These are phyloP conservation scores for Fragum fragum DNA, from an alignment of 2,888 invertebrate genomes.

Conservation along the genomic window DNA sequence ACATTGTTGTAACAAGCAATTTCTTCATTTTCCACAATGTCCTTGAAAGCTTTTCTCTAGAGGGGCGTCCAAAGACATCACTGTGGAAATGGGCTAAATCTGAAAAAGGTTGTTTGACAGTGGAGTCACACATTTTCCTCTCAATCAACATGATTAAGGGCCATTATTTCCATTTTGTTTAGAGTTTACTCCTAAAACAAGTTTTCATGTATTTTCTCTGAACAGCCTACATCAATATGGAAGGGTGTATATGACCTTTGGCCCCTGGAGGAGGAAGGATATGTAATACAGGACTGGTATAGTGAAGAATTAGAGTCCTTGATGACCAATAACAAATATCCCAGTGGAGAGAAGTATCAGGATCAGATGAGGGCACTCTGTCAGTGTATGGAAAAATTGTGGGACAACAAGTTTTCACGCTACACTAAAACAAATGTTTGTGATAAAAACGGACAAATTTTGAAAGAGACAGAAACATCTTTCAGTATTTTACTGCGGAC, in stretches of 20 bases:
- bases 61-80: no score
- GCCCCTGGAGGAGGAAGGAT: slow-evolving; percentile 70
- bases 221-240: slow-evolving; percentile 79
- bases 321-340: slow-evolving; percentile 66
- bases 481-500: slow-evolving; percentile 77
- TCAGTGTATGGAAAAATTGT: slow-evolving; percentile 71
- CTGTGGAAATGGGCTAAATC: no score
- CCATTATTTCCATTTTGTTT: no score
- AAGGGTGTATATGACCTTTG: slow-evolving; percentile 70
- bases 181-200: no score
- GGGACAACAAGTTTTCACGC: slow-evolving; percentile 70
- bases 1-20: no score
- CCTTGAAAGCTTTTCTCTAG: no score
- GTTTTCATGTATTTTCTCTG: no score
- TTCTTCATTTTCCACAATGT: no score
- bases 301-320: slow-evolving; percentile 80
- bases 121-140: no score
- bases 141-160: no score
- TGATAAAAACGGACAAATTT: slow-evolving; percentile 59
- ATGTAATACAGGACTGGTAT: slow-evolving; percentile 74
- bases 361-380: slow-evolving; percentile 80
- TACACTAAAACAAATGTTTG: slow-evolving; percentile 64
- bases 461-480: slow-evolving; percentile 76
- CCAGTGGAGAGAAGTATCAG: slow-evolving; percentile 37
- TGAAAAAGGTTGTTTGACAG: no score